Evolutionary conservation across 1,140 invertebrate genomes (phyloP).

Genomic region (Aphelenchoides fujianensis): DNA sequence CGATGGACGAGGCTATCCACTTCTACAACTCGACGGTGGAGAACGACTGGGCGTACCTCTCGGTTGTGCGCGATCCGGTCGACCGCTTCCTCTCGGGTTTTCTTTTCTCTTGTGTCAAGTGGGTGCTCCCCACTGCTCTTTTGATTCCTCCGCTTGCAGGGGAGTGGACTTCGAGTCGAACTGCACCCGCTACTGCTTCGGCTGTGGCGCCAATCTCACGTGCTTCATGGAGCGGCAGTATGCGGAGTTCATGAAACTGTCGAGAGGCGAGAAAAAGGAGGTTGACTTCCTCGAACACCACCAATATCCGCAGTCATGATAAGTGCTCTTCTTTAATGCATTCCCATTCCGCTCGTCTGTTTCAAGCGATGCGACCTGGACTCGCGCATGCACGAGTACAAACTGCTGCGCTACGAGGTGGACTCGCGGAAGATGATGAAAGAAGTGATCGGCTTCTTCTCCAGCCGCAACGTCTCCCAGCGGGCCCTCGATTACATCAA

Average conservation of each 20-base stretch:
- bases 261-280: slow-evolving; percentile 6
- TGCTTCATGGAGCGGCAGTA: slow-evolving; percentile 19
- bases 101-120: background rate
- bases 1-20: background rate
- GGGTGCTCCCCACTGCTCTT: no score
- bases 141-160: background rate
- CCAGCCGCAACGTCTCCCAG: slow-evolving; percentile 8
- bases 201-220: slow-evolving; percentile 17
- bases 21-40: background rate
- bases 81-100: slow-evolving; percentile 10
- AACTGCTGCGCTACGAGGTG: background rate
- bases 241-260: background rate
- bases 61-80: slow-evolving; percentile 3
- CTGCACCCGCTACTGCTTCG: background rate
- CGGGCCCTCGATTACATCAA: slow-evolving; percentile 29
- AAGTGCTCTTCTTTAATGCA: background rate
- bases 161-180: slow-evolving; percentile 15
- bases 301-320: slow-evolving; percentile 13
- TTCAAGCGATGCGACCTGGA: background rate
- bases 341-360: background rate
- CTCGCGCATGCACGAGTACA: slow-evolving; percentile 1
- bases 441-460: background rate
- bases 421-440: background rate
- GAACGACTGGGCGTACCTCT: slow-evolving; percentile 15
- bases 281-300: slow-evolving; percentile 5